Conservation (phyloP, 2,113 vertebrate genomes). For the Carassius gibelio region DNA sequence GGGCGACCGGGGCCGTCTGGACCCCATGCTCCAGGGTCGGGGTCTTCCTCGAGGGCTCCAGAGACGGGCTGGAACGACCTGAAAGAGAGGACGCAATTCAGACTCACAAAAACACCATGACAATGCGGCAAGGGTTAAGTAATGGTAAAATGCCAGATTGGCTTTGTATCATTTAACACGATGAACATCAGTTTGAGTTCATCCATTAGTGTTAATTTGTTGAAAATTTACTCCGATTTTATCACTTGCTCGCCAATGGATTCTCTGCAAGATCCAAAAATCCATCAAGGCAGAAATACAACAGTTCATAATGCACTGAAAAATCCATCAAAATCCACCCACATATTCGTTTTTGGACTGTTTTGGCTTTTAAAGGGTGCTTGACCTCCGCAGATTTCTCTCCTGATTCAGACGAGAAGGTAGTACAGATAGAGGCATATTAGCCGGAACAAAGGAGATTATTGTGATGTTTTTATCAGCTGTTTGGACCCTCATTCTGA, state of each 20-base stretch:
- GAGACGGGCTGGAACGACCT: slow-evolving; percentile 85
- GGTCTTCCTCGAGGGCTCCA: slow-evolving; percentile 84
- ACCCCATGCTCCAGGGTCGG: slow-evolving; percentile 83
- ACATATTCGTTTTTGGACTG: background rate
- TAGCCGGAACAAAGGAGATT: background rate
- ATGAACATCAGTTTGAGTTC: background rate
- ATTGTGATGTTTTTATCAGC: background rate
- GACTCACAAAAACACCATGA: background rate
- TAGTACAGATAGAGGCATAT: background rate
- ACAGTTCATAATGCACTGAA: background rate
- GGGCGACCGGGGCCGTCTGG: slow-evolving; percentile 78
- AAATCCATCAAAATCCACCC: background rate
- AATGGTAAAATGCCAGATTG: background rate
- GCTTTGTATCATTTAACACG: background rate
- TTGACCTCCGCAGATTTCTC: background rate
- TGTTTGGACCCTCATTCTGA: background rate
- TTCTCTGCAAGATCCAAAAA: background rate
- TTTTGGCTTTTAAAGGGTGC: too few species aligned
- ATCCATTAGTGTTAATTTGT: background rate
- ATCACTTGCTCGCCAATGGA: background rate
- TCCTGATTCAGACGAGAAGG: background rate
- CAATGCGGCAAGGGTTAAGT: too few species aligned
- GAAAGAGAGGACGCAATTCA: slow-evolving; percentile 44
- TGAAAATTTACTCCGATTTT: too few species aligned
- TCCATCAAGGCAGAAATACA: background rate